Evolutionary conservation across 2,888 invertebrate species (phyloP), one percentile per base, ranked within the genome.

Genomic region (Harpagoxenus sublaevis): DNA sequence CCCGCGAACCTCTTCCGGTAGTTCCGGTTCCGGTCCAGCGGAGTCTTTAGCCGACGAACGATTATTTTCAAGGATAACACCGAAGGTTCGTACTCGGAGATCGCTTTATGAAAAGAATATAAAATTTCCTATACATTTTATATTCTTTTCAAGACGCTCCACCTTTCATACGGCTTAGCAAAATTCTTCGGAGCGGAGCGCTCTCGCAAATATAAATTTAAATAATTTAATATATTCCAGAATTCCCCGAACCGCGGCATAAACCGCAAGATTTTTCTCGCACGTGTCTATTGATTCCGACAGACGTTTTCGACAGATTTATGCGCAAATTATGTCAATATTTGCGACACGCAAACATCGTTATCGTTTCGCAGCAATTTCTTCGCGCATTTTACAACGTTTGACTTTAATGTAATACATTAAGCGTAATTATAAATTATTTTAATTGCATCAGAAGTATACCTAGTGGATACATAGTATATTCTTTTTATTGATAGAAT

Each of bases 281-380:
- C 18, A 12, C 4, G 10, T 42, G 2, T 63, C n/a, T 23, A 18
- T 60, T 60, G 15, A 57, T 28, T 28, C 18, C 57, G 3, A 31
- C 5, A 39, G 12, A 42, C 23, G 23, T n/a, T 65, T 39, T 9
- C 35, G 35, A 62, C 4, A 39, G 35, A 62, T 62, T 39, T 62
- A 65, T 65, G 9, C 12, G 4, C 12, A 12, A 65, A n/a, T 39
- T n/a, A 63, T n/a, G 63, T 63, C 63, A 42, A 42, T 65, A 65
- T n/a, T 65, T 42, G 23, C 39, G 9, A 35, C 10, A n/a, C 23
- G 23, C 12, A 65, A 65, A 63, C 39, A 63, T 63, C n/a, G 39
- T 63, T 63, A 63, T 63, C 63, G 5, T n/a, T n/a, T 10, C 10
- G 10, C 4, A 10, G 10, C 2, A 63, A 39, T 63, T 63, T 63